Percentiles rank a stretch among this genome's conserved stretches.
Evolutionary conservation across 1,140 invertebrate species (phyloP).

Genomic region (Wiebesia pumilae): DNA sequence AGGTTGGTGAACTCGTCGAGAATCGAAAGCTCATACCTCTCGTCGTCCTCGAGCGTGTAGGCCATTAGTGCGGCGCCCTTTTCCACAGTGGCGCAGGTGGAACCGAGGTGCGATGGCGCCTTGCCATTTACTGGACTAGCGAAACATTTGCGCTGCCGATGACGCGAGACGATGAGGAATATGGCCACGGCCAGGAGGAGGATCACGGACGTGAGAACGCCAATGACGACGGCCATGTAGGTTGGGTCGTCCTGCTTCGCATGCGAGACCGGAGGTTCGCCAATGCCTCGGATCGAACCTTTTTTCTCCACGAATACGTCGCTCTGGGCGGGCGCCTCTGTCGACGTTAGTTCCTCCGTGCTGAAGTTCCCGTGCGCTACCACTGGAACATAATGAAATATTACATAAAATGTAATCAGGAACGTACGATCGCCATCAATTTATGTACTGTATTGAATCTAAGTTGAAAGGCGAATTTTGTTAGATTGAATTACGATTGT

Average conservation of each 20-base stretch:
- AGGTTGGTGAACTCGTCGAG: constrained; percentile 51
- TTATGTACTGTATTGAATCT: too few species aligned
- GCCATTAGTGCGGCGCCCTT: constrained; percentile 73
- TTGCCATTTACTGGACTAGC: constrained; percentile 83
- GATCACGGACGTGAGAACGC: constrained; percentile 86
- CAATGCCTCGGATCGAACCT: constrained; percentile 61
- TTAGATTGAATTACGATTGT: too few species aligned
- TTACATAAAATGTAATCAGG: neutral
- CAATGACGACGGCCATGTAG: constrained; percentile 88
- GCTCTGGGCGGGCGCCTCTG: constrained; percentile 69
- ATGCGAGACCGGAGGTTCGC: constrained; percentile 78
- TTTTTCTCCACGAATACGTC: constrained; percentile 76
- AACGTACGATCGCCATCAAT: too few species aligned
- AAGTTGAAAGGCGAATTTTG: too few species aligned
- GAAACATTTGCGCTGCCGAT: constrained; percentile 86
- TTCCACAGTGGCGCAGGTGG: constrained; percentile 75
- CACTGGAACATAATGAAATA: constrained; percentile 70
- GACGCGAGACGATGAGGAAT: constrained; percentile 85
- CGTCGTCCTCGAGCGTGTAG: constrained; percentile 73
- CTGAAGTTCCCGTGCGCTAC: constrained; percentile 85
- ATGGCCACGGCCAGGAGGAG: constrained; percentile 83
- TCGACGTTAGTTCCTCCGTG: constrained; percentile 74
- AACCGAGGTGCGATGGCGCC: constrained; percentile 73
- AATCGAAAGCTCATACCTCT: constrained; percentile 64
- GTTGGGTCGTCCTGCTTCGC: constrained; percentile 83